Conservation (phyloP, 2,113 vertebrate species). For the Rhinopomastus cyanomelas region DNA sequence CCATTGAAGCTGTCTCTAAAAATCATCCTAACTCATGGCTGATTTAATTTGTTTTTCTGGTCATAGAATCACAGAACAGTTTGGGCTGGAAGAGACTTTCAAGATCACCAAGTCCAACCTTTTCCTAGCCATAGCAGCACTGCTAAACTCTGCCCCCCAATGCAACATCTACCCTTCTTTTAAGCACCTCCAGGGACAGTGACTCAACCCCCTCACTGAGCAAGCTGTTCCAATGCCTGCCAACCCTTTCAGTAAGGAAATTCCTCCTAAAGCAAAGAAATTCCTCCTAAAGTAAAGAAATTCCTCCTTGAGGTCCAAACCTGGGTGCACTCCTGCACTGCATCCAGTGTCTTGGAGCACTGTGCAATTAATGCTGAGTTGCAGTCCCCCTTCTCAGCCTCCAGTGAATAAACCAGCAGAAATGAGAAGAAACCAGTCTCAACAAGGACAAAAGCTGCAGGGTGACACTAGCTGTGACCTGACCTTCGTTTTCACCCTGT, state of each 20-base stretch:
- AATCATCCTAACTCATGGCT: neutral
- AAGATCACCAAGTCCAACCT: too few species aligned
- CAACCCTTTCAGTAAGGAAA: too few species aligned
- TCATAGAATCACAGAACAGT: too few species aligned
- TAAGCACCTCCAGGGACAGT: too few species aligned
- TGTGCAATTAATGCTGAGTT: neutral
- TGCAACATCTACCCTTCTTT: too few species aligned
- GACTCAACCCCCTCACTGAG: too few species aligned
- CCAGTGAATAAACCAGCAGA: neutral
- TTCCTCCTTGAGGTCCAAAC: neutral
- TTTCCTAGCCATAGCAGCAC: too few species aligned
- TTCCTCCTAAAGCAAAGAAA: too few species aligned
- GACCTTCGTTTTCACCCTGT: neutral
- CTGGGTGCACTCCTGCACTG: neutral
- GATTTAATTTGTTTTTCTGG: neutral
- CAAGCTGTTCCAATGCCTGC: too few species aligned
- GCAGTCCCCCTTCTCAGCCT: neutral
- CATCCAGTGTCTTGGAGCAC: neutral
- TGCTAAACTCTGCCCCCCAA: too few species aligned
- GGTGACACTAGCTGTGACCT: neutral
- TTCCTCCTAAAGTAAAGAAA: too few species aligned
- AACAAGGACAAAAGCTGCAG: neutral
- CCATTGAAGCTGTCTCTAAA: neutral
- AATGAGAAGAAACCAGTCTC: neutral
- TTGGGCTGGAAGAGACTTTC: too few species aligned